Evolutionary conservation across 2,113 vertebrate species (phyloP).

Genomic region (Pygathrix nemaeus): DNA sequence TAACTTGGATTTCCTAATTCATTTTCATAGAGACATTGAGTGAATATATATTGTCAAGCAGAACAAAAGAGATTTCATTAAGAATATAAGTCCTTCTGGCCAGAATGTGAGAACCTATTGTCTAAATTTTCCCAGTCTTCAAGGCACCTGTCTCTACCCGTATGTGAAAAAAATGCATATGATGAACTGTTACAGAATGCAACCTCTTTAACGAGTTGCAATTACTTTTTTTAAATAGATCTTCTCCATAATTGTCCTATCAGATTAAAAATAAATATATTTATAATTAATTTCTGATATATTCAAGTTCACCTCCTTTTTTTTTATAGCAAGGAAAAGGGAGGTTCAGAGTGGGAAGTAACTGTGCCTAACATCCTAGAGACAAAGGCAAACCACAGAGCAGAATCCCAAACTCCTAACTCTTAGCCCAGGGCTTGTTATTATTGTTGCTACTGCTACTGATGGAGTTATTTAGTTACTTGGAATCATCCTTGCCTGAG

Average conservation of each 20-base stretch:
- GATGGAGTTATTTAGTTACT: not conserved
- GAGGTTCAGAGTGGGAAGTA: not conserved
- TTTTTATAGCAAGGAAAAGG: not conserved
- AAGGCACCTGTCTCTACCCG: not conserved
- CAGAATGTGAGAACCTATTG: not conserved
- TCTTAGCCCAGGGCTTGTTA: not conserved
- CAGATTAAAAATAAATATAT: not conserved
- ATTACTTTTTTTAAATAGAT: not conserved
- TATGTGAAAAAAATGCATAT: not conserved
- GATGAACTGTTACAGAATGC: not conserved
- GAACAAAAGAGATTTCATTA: conserved; percentile 44
- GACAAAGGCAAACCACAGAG: not conserved
- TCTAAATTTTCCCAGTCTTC: not conserved
- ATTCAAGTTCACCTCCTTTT: not conserved
- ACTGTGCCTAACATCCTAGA: not conserved
- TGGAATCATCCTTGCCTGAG: not conserved
- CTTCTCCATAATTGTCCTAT: not conserved
- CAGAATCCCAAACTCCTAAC: not conserved
- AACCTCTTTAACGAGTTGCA: not conserved
- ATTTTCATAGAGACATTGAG: conserved; percentile 24
- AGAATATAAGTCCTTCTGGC: not conserved
- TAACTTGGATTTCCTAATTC: conserved; percentile 45
- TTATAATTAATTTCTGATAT: not conserved
- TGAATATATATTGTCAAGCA: conserved; percentile 33
- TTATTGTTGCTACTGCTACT: not conserved